Evolutionary conservation across 2,888 invertebrate species (phyloP).

Genomic region (Meiosimyza decipiens): DNA sequence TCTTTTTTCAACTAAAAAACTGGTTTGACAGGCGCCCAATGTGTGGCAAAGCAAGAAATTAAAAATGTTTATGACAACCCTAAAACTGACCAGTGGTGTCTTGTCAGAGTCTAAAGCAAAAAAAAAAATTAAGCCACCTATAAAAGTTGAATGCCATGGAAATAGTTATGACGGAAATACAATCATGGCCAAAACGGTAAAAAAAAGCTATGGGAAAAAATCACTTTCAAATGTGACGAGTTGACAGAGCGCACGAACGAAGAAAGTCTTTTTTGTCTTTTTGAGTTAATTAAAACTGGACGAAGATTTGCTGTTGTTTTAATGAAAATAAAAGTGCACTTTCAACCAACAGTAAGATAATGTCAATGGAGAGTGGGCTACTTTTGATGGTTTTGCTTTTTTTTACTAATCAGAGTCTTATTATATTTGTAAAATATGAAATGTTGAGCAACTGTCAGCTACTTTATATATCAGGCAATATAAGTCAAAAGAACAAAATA

Average conservation of each 20-base stretch:
- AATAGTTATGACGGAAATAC: background rate
- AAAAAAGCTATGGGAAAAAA: background rate
- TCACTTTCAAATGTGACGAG: conserved; percentile 7
- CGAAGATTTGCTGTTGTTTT: too few species aligned
- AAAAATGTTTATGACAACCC: background rate
- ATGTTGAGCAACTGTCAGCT: too few species aligned
- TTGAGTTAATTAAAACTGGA: too few species aligned
- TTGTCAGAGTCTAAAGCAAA: background rate
- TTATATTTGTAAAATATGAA: too few species aligned
- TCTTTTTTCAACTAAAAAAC: background rate
- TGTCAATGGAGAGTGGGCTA: too few species aligned
- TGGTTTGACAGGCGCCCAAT: conserved; percentile 1
- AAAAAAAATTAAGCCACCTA: background rate
- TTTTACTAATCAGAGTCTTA: too few species aligned
- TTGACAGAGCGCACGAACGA: background rate
- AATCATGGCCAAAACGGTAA: background rate
- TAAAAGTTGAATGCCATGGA: conserved; percentile 17
- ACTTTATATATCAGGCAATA: too few species aligned
- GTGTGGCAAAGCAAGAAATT: background rate
- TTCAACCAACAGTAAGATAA: too few species aligned
- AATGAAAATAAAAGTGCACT: too few species aligned
- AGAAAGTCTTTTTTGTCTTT: conserved; percentile 4
- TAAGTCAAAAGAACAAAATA: too few species aligned
- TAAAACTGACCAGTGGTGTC: background rate
- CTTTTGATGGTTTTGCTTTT: too few species aligned